Base-by-base conservation (phyloP, 37 sponge, comb jelly and placozoan genomes). In the Bolinopsis microptera region DNA sequence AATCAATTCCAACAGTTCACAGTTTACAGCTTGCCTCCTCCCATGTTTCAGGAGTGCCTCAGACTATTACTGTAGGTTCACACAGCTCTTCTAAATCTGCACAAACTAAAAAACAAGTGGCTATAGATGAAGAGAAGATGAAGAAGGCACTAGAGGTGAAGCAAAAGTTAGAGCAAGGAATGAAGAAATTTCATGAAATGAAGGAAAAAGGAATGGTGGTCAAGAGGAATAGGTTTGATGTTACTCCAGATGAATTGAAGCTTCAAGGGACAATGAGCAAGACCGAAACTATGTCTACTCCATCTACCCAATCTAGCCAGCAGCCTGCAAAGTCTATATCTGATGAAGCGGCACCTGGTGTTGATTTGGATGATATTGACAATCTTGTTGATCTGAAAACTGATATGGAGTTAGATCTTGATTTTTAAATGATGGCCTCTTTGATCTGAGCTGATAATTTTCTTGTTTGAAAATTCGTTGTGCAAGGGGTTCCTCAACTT, bases 361-460 rank as follows among this genome's bases (percentile, higher is more conserved):
- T 86, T 40, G 90, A 86, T 40, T 23, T 41, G 27, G 90, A 86
- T 41, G 90, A 86, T 30, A 86, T 86, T 27, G 90, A 86, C 61
- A 86, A 86, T 39, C 61, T 86, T 26, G 40, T 86, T n/a, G 90
- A 86, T n/a, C 61, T 30, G 22, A 86, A 38, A 40, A 86, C 90
- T 40, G 90, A 86, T 38, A 28, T 86, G 26, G 90, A 86, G 0
- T 39, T 86, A 48, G 90, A 86, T 24, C 75, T 72, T n/a, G 75
- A 72, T 28, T 72, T 72, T n/a, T 21, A 5, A 72, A 72, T 48
- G 61, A 48, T 48, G 13, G 61, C 61, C 13, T 48, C 13, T n/a
- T n/a, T n/a, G n/a, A n/a, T n/a, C n/a, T n/a, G n/a, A n/a, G n/a
- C n/a, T n/a, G n/a, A n/a, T n/a, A n/a, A n/a, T n/a, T n/a, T n/a